phyloP scores from a whole-genome alignment of 2,797 vertebrate genomes.

The Squalus acanthias region DNA sequence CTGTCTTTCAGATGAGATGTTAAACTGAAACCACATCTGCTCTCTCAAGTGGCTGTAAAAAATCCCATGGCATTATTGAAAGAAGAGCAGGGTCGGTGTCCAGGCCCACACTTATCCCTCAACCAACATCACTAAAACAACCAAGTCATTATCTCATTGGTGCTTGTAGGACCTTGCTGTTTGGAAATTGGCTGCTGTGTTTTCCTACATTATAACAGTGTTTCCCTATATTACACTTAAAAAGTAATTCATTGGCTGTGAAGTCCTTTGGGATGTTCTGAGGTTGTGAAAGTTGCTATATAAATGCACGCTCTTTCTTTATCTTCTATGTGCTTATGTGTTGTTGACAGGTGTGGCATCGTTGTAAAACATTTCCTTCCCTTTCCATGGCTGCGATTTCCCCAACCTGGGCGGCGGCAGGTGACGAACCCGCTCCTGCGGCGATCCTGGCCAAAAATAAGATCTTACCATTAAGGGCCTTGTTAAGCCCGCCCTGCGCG shows the following conservation, averaged over 20 bases:
- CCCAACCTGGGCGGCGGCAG: no score
- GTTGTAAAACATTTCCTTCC: slow-evolving; percentile 39
- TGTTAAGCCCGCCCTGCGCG: no score
- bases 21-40: neutral
- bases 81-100: neutral
- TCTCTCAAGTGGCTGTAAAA: neutral
- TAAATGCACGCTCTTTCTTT: neutral
- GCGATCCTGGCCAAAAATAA: no score
- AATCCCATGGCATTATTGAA: neutral
- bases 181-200: neutral
- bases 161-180: neutral
- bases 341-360: neutral
- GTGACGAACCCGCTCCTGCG: no score
- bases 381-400: neutral
- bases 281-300: neutral
- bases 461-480: no score
- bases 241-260: neutral
- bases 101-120: neutral
- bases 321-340: neutral
- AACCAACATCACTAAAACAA: neutral
- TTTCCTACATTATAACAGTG: neutral
- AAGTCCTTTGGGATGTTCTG: neutral
- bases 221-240: neutral
- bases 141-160: neutral
- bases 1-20: neutral